Percentiles rank a stretch among this genome's conserved stretches.
phyloP scores from a whole-genome alignment of 92 coral and sea anemone genomes.

The Epizoanthus scotinus region DNA sequence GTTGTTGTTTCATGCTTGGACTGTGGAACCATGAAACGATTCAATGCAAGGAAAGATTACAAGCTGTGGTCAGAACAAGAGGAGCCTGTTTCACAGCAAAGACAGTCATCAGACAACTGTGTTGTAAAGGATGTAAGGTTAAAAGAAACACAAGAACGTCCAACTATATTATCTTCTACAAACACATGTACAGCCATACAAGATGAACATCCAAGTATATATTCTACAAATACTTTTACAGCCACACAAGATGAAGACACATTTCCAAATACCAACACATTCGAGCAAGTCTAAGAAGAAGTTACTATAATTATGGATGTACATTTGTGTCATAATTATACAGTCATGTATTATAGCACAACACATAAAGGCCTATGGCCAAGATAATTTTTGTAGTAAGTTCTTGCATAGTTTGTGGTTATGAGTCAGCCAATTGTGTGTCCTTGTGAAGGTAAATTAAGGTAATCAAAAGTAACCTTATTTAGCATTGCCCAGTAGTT shows the following conservation, averaged over 20 bases:
- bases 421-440: no score
- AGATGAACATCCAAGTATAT: background rate
- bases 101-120: background rate
- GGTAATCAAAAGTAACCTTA: no score
- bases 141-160: conserved; percentile 2
- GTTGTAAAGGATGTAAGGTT: background rate
- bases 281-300: background rate
- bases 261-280: background rate
- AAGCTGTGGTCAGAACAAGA: conserved; percentile 73
- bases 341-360: no score
- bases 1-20: conserved; percentile 76
- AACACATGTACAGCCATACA: background rate
- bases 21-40: conserved; percentile 84
- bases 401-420: no score
- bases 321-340: no score
- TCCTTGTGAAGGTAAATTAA: no score
- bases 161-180: background rate
- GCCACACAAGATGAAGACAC: no score
- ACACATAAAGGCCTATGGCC: no score
- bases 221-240: no score
- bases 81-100: background rate
- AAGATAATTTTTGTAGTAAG: no score
- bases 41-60: conserved; percentile 68
- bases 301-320: background rate
- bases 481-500: no score